These are phyloP conservation scores for Heliornis fulica DNA, from an alignment of 2,113 vertebrate species.

Conservation along the genomic window DNA sequence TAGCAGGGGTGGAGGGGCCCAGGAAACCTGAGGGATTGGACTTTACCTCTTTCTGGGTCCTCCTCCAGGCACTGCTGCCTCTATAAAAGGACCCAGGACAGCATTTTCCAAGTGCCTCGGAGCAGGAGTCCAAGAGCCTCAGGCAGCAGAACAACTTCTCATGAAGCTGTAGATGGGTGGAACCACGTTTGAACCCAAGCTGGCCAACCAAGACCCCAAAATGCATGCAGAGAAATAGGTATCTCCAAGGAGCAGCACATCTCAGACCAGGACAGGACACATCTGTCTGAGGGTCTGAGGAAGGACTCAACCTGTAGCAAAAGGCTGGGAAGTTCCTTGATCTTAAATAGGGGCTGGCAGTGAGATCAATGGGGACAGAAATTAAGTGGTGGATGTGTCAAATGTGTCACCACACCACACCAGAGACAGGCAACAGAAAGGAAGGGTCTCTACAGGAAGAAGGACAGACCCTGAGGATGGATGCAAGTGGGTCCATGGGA, in stretches of 20 bases:
- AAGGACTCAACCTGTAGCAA: background rate
- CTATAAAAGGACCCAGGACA: background rate
- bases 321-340: background rate
- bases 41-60: background rate
- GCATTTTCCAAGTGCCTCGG: rapidly evolving
- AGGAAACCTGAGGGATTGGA: background rate
- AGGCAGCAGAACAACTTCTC: background rate
- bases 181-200: background rate
- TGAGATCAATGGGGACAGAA: background rate
- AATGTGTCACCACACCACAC: background rate
- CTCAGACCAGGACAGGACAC: background rate
- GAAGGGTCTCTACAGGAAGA: background rate
- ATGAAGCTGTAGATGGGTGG: background rate
- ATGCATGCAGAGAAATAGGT: background rate
- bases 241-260: background rate
- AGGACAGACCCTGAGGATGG: background rate
- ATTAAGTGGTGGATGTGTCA: too few relatives aligned
- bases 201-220: background rate
- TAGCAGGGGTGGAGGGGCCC: background rate
- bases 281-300: background rate
- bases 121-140: too few relatives aligned
- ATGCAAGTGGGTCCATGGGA: background rate
- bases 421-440: background rate
- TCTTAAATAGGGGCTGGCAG: background rate
- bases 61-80: rapidly evolving